Base-by-base conservation (phyloP, 1,140 invertebrate species). In the Spodoptera frugiperda region DNA sequence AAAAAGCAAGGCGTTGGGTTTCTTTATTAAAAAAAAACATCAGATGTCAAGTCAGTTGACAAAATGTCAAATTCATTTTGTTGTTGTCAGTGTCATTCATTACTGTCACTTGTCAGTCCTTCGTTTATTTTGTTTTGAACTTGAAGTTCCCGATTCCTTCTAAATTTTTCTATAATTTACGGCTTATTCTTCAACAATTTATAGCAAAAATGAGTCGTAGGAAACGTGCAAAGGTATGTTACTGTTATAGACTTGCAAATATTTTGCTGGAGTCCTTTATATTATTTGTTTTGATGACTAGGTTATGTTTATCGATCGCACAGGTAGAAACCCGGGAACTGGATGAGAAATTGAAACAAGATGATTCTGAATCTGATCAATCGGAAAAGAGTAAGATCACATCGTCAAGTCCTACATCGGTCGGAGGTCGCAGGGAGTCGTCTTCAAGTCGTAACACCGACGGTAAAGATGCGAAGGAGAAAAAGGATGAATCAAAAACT, bases 291-390 rank as follows among this genome's bases (percentile, higher is more conserved):
- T 63, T 55, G 80, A 75, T 75, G 25, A 74, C 76, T 33, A 89
- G 86, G 87, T 90, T 91, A 89, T 93, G 77, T 90, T 89, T 90
- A 82, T 91, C 77, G 86, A 84, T 88, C 79, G 25, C 78, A n/a
- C n/a, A 96, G 96, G 95, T 96, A 77, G 96, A 96, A 84, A 95
- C 95, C 79, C 95, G 95, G 79, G 96, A 97, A 89, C 93, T 96
- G 84, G 96, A 96, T 83, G 96, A 96, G 76, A 96, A 96, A 86
- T 94, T 95, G 75, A 96, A 95, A 84, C 96, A 96, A 73, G 96
- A 96, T 82, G 96, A 96, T 85, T 95, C 95, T 82, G 92, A 94
- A 67, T 95, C 95, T 2, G 96, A 96, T 82, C 94, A 95, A 51
- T 95, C 95, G n/a, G 96, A 96, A 53, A 96, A 95, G 87, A 95